A percentile compares a stretch with the other conserved stretches of the same genome.
Conservation (phyloP, 2,797 vertebrate genomes). For the Cyclura pinguis region DNA sequence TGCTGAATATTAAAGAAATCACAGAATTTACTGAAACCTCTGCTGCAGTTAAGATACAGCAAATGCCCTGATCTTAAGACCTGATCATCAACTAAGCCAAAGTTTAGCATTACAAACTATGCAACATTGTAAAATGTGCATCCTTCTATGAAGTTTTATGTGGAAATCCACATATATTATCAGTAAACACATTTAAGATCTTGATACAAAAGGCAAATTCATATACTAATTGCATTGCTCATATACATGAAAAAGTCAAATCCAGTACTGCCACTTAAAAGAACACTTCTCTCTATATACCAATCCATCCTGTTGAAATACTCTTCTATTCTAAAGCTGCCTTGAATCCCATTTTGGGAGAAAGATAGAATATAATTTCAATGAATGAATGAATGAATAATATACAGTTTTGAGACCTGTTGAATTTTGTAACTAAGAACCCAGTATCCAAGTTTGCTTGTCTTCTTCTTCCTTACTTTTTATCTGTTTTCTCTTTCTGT, state of each 20-base stretch:
- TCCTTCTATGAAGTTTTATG: neutral
- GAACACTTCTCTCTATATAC: neutral
- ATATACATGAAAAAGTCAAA: neutral
- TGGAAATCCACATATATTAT: neutral
- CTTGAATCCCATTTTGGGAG: no score
- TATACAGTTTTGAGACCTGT: neutral
- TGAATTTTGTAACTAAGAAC: neutral
- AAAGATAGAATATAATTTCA: no score
- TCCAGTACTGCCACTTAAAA: neutral
- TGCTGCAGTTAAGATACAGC: conserved; percentile 44
- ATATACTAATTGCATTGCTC: neutral
- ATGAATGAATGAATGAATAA: no score
- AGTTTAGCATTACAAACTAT: neutral
- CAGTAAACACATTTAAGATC: neutral
- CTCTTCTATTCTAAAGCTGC: no score
- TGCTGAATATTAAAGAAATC: conserved; percentile 38
- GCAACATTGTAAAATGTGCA: neutral
- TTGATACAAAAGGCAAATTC: neutral
- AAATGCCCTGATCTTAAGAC: conserved; percentile 35
- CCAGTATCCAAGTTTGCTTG: neutral
- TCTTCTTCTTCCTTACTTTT: neutral
- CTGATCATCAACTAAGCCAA: neutral
- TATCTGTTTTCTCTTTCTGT: neutral
- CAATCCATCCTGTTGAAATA: neutral
- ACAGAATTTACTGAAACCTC: conserved; percentile 42